These are phyloP conservation scores for Urophycis tenuis DNA, from an alignment of 2,797 vertebrate genomes.

Conservation along the genomic window DNA sequence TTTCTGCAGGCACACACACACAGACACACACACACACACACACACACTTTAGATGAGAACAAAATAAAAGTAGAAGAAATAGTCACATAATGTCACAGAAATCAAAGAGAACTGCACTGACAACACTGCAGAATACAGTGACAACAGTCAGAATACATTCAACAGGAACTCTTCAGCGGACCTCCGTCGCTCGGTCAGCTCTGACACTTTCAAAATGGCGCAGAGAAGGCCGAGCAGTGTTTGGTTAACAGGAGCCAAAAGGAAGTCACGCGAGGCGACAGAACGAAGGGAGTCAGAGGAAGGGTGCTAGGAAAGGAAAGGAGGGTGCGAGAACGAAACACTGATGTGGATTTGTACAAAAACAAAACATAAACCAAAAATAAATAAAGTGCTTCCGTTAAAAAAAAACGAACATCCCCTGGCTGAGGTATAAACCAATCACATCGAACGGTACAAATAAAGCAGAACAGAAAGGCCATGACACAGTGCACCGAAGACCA, in stretches of 20 bases:
- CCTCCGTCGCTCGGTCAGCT: constrained; percentile 39
- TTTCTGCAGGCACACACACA: constrained; percentile 28
- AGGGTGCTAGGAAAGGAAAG: constrained; percentile 13
- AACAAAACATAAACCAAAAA: constrained; percentile 39
- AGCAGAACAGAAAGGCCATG: constrained; percentile 56
- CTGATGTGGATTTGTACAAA: constrained; percentile 70
- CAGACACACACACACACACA: constrained; percentile 32
- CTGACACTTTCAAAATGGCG: constrained; percentile 37
- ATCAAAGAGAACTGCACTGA: constrained; percentile 41
- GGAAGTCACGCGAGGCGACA: constrained; percentile 13
- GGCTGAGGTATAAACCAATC: constrained; percentile 78
- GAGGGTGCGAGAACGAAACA: constrained; percentile 62
- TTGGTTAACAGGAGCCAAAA: constrained; percentile 27
- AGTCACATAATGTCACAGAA: constrained; percentile 38
- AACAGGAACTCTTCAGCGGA: constrained; percentile 56
- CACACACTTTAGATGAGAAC: constrained; percentile 11
- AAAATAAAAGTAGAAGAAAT: constrained; percentile 17
- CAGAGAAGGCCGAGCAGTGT: constrained; percentile 33
- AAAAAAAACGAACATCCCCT: constrained; percentile 74
- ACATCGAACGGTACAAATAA: constrained; percentile 59
- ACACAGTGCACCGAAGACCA: constrained; percentile 74
- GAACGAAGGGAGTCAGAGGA: constrained; percentile 24
- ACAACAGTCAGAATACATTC: constrained; percentile 60
- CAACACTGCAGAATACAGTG: constrained; percentile 47
- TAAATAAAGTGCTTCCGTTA: constrained; percentile 95